Percentiles rank a stretch among this genome's conserved stretches.
These are phyloP conservation scores for Erebia ligea DNA, from an alignment of 2,888 invertebrate genomes.

Conservation along the genomic window DNA sequence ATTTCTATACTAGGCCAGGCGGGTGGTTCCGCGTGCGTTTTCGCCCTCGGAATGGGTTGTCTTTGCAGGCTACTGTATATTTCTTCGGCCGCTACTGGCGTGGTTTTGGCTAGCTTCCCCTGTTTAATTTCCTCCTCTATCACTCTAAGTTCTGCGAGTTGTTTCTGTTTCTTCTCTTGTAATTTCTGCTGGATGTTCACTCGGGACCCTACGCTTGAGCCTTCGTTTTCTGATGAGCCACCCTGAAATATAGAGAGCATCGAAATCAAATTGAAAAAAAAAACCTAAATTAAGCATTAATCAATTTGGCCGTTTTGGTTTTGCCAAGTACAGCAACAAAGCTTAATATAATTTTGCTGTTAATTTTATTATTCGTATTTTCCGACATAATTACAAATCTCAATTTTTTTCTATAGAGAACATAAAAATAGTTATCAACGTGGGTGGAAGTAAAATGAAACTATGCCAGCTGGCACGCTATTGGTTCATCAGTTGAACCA, in stretches of 20 bases:
- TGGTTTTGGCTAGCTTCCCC: constrained; percentile 87
- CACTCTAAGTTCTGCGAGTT: constrained; percentile 90
- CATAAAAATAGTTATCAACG: no score
- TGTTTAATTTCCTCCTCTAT: constrained; percentile 93
- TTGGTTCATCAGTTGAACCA: no score
- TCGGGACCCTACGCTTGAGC: constrained; percentile 88
- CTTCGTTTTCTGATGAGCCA: constrained; percentile 89
- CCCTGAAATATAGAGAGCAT: constrained; percentile 59
- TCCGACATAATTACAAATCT: no score
- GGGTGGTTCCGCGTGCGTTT: constrained; percentile 85
- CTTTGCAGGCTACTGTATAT: constrained; percentile 79
- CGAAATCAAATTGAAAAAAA: background rate
- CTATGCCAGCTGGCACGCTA: no score
- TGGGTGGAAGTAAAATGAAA: no score
- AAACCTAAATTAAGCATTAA: no score
- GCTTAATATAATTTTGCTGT: no score
- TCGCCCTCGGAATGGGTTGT: constrained; percentile 88
- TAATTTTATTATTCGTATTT: no score
- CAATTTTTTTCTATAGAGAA: no score
- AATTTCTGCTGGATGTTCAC: constrained; percentile 94
- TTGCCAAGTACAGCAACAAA: no score
- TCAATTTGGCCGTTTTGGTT: no score
- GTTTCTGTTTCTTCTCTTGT: constrained; percentile 94
- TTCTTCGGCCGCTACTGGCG: constrained; percentile 80
- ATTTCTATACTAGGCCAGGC: constrained; percentile 78